Evolutionary conservation across 2,797 vertebrate species (phyloP), one percentile per base, ranked within the genome.

Genomic region (Sphenodon punctatus): DNA sequence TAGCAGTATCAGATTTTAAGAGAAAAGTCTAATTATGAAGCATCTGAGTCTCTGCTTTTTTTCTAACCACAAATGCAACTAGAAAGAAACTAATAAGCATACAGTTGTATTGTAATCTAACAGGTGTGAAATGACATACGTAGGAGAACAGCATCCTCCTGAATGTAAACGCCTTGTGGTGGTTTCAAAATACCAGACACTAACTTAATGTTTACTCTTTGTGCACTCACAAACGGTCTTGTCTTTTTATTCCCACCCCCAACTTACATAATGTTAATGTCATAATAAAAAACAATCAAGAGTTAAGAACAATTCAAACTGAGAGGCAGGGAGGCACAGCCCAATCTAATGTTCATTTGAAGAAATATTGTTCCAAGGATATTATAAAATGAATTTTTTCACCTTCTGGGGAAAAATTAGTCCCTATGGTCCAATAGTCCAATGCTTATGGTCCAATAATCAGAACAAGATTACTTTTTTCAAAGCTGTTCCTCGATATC

Each of bases 131-230:
- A 82, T 58, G 90, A 84, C 72, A 77, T 75, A 61, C 30, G n/a
- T 78, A 22, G 75, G 59, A 86, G 68, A 88, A 34, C 69, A 25
- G 82, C 87, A 69, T 76, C 90, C 85, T 69, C 48, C 58, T 58
- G 0, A 0, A 73, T 80, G 85, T 67, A 0, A 6, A 10, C 4
- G 75, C 90, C 90, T 92, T 89, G 86, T 89, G 89, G 90, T 90
- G 90, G 92, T 90, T 92, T 93, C 84, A 88, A 91, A 58, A 82
- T 93, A 89, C 88, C 84, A 75, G 77, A 67, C 34, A 10, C 77
- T 75, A 56, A 14, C 80, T 92, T 63, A 53, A 12, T 53, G 82
- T 60, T 73, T 84, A 22, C 80, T 78, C 90, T 90, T 89, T 58
- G 55, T 58, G 55, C 55, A 58, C 55, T 58, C 34, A 13, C 32